Conservation (phyloP, 2,797 vertebrate genomes). For the Tinamus major region DNA sequence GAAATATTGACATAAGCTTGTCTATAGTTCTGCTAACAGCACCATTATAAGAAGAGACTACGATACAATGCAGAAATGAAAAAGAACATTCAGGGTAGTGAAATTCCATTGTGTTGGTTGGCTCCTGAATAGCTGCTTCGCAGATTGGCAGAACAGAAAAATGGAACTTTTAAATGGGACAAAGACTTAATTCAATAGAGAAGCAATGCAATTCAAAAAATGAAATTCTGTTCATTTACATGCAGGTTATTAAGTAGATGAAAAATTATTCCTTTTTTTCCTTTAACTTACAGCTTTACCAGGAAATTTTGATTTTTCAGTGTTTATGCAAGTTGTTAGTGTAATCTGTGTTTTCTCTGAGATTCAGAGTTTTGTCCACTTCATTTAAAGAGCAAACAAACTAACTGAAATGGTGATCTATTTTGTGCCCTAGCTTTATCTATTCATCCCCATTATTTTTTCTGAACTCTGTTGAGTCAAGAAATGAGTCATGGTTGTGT, state of each 20-base stretch:
- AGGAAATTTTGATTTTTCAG: constrained; percentile 35
- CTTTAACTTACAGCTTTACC: constrained; percentile 36
- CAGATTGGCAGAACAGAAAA: constrained; percentile 66
- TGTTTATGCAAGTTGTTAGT: constrained; percentile 41
- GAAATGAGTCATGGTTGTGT: constrained; percentile 52
- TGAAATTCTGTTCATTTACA: constrained; percentile 63
- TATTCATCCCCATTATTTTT: constrained; percentile 28
- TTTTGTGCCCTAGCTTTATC: constrained; percentile 9
- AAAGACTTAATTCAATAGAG: constrained; percentile 74
- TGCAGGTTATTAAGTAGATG: constrained; percentile 61
- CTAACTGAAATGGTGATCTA: background rate
- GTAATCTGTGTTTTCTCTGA: constrained; percentile 51
- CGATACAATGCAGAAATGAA: constrained; percentile 42
- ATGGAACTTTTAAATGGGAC: constrained; percentile 67
- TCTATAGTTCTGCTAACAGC: constrained; percentile 45
- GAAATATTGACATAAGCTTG: constrained; percentile 50
- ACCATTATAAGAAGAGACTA: constrained; percentile 34
- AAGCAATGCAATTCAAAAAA: constrained; percentile 70
- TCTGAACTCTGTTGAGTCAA: constrained; percentile 49
- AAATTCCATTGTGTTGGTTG: constrained; percentile 50
- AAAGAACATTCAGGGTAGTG: constrained; percentile 43
- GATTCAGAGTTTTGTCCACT: constrained; percentile 35
- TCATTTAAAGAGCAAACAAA: constrained; percentile 39
- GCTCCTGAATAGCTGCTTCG: constrained; percentile 64
- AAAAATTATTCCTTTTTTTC: constrained; percentile 56